phyloP scores from a whole-genome alignment of 2,797 vertebrate genomes.

The Xiphophorus birchmanni region DNA sequence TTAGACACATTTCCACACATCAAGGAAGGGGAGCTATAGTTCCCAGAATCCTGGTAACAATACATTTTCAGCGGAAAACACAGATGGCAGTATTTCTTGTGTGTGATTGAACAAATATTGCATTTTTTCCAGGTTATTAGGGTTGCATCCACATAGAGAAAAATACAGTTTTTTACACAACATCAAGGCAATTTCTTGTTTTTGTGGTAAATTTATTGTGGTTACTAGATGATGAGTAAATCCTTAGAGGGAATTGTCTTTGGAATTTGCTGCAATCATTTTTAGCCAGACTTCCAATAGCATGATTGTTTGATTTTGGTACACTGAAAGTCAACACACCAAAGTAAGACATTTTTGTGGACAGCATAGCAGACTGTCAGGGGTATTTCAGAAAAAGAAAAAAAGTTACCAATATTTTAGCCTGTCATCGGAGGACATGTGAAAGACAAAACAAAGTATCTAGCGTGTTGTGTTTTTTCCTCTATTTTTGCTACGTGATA shows the following conservation, averaged over 20 bases:
- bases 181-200: constrained; percentile 49
- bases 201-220: constrained; percentile 61
- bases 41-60: constrained; percentile 39
- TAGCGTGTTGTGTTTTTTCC: constrained; percentile 38
- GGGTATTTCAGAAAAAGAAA: constrained; percentile 43
- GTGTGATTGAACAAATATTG: constrained; percentile 22
- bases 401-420: constrained; percentile 43
- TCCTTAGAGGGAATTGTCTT: constrained; percentile 52
- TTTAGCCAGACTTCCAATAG: constrained; percentile 67
- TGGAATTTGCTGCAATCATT: constrained; percentile 53
- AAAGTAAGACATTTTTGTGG: constrained; percentile 70
- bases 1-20: constrained; percentile 55
- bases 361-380: constrained; percentile 56
- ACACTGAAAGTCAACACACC: constrained; percentile 63
- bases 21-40: constrained; percentile 54
- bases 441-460: constrained; percentile 17
- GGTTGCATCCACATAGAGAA: constrained; percentile 31
- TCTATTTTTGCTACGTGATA: constrained; percentile 53
- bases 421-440: constrained; percentile 48
- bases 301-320: constrained; percentile 68
- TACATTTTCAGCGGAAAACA: constrained; percentile 56
- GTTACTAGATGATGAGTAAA: constrained; percentile 63
- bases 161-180: constrained; percentile 16
- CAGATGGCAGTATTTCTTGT: constrained; percentile 40
- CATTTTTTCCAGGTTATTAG: constrained; percentile 32